phyloP scores from a whole-genome alignment of 2,113 vertebrate genomes.

The Muntiacus reevesi region DNA sequence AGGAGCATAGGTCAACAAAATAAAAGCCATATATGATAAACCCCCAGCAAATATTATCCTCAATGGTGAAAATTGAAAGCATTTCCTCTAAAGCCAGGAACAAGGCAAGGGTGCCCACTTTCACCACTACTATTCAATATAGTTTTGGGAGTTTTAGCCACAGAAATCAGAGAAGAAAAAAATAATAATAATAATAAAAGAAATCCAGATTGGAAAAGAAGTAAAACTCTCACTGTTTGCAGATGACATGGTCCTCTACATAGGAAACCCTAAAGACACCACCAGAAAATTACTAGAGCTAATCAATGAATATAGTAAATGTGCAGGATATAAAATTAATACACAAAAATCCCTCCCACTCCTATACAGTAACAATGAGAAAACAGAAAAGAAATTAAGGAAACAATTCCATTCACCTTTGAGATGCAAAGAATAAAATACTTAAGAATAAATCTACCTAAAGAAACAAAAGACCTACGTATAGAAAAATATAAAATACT shows the following conservation, averaged over 20 bases:
- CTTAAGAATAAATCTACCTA: not conserved
- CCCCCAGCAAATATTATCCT: not conserved
- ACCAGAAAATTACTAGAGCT: not conserved
- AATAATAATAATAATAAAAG: not conserved
- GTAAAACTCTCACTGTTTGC: not conserved
- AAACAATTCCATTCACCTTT: not conserved
- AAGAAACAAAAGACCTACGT: not conserved
- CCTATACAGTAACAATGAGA: not conserved
- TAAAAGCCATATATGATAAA: not conserved
- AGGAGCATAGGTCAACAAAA: not conserved
- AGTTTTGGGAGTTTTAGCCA: not conserved
- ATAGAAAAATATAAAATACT: not conserved
- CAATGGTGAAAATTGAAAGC: not conserved
- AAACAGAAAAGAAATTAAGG: not conserved
- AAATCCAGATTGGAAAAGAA: not conserved
- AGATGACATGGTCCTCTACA: not conserved
- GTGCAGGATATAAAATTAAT: not conserved
- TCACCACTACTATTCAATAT: not conserved
- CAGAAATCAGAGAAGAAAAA: not conserved
- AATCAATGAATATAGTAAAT: not conserved
- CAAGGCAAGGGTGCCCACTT: not conserved
- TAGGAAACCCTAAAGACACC: not conserved
- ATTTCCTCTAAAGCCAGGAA: not conserved
- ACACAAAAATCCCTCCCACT: not conserved
- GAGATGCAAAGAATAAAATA: not conserved